Evolutionary conservation across 2,888 invertebrate genomes (phyloP), one percentile per base, ranked within the genome.

Genomic region (Rugalucina vietnamica): DNA sequence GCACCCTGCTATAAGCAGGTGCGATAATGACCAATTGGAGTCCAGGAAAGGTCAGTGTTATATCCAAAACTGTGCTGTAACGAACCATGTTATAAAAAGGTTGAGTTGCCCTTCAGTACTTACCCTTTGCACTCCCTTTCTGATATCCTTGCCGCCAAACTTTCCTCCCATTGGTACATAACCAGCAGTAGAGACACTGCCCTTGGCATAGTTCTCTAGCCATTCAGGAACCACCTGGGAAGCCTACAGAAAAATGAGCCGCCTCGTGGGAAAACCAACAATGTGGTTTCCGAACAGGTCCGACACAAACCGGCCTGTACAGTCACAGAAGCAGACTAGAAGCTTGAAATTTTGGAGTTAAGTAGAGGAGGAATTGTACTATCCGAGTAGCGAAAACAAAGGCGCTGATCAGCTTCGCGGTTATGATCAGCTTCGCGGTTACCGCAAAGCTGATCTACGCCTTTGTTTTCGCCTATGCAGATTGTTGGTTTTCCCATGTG

Each of bases 201-300:
- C 86, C 77, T 90, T 82, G 93, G 96, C 84, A 81, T 93, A 93
- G 37, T 93, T 91, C 94, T 95, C 93, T 29, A 98, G 93, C 96
- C 97, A 98, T 10, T 97, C 96, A 0, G 99, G 99, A 8, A 98
- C 96, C 0, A 96, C 93, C 94, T 98, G 98, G 0, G 96, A 96
- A 0, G 98, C 97, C 93, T 97, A 73, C 60, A 87, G 34, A 18
- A 54, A 4, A 54, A 54, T 54, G 21, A 54, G 43, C 43, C 43
- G 10, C 8, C 18, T 43, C 43, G 43, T 12, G 43, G 18, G 43
- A 43, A 43, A 43, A 43, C 43, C 43, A 12, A 18, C 43, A 8
- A 12, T 43, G 43, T 8, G 10, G 18, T 8, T 43, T 43, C 18
- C 10, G 43, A 43, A 12, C 43, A 12, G 43, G 43, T 8, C n/a